phyloP scores from a whole-genome alignment of 2,797 vertebrate species.

The Cossypha polioptera region DNA sequence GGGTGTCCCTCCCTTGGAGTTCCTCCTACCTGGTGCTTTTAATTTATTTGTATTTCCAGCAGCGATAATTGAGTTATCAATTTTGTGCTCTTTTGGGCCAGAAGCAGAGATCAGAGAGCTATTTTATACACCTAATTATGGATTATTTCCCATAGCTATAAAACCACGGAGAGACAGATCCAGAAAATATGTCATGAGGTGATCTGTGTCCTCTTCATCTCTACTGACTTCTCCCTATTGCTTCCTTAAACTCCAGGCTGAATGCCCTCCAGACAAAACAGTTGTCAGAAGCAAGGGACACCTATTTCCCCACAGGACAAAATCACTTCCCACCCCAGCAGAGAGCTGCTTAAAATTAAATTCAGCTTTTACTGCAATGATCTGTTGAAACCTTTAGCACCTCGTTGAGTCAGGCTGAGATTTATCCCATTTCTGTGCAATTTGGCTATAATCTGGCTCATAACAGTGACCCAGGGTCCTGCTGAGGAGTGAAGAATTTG shows the following conservation, averaged over 20 bases:
- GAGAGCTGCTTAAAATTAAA: constrained; percentile 16
- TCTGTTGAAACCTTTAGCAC: constrained; percentile 5
- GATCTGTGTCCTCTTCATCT: background rate
- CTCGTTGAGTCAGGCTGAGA: background rate
- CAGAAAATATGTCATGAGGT: background rate
- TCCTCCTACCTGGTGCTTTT: constrained; percentile 35
- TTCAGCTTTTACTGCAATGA: background rate
- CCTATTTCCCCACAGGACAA: background rate
- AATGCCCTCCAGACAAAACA: background rate
- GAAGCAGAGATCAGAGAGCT: constrained; percentile 57
- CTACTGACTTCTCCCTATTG: background rate
- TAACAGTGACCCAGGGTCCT: background rate
- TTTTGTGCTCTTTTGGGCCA: constrained; percentile 54
- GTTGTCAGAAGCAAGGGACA: background rate
- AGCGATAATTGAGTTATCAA: constrained; percentile 65
- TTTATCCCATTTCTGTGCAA: background rate
- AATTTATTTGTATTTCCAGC: constrained; percentile 68
- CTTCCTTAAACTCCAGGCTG: background rate
- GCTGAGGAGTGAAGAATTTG: background rate
- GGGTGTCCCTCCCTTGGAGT: background rate
- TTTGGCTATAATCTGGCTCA: background rate
- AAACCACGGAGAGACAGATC: background rate
- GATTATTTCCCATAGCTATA: constrained; percentile 56
- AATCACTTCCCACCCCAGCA: background rate
- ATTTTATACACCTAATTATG: constrained; percentile 59